Evolutionary conservation across 2,113 vertebrate species (phyloP).

Genomic region (Microtus oregoni): DNA sequence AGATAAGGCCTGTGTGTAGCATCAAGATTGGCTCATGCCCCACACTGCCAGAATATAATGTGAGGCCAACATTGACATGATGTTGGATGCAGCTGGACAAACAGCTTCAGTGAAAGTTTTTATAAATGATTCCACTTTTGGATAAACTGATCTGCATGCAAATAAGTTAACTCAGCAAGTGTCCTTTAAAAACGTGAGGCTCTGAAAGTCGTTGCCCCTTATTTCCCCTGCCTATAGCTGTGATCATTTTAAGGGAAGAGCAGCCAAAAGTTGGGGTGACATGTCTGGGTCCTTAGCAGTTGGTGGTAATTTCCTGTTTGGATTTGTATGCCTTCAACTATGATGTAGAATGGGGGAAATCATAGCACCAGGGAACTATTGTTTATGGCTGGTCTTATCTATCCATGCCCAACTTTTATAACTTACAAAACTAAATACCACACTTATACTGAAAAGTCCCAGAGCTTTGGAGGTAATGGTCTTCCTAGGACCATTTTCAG

Average conservation of each 20-base stretch:
- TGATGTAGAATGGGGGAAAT: not conserved
- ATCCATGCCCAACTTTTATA: not conserved
- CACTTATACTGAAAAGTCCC: constrained; percentile 5
- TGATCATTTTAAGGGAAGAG: constrained; percentile 41
- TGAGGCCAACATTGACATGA: constrained; percentile 47
- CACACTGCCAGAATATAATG: not conserved
- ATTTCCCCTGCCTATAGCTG: constrained; percentile 7
- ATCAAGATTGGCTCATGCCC: not conserved
- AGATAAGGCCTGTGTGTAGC: not conserved
- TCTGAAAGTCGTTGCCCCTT: not conserved
- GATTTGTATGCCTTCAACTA: constrained; percentile 18
- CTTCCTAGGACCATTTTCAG: not conserved
- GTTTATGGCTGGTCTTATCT: constrained; percentile 36
- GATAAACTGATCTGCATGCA: not conserved
- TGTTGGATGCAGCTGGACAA: constrained; percentile 52
- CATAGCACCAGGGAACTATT: constrained; percentile 20
- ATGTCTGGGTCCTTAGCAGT: not conserved
- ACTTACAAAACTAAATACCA: not conserved
- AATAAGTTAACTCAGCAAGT: constrained; percentile 36
- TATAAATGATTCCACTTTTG: not conserved
- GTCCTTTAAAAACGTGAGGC: not conserved
- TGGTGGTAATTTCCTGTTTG: constrained; percentile 10
- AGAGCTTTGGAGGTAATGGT: not conserved
- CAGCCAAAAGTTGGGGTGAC: constrained; percentile 17
- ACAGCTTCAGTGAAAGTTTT: not conserved